Evolutionary conservation across 2,797 vertebrate genomes (phyloP), one percentile per base, ranked within the genome.

Genomic region (Anas bahamensis): DNA sequence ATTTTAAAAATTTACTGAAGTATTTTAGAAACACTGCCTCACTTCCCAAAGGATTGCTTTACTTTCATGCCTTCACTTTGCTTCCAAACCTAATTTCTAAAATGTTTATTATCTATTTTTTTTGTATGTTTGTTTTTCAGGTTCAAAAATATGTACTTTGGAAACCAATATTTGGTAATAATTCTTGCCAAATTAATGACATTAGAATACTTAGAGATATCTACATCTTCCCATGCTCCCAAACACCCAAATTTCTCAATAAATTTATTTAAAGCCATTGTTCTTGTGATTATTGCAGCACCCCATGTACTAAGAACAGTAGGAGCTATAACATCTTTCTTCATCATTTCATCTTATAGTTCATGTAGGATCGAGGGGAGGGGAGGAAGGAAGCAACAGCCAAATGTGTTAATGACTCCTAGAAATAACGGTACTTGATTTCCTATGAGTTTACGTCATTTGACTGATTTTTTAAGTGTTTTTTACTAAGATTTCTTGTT

Each of bases 401-500:
- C 65, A 85, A 88, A 33, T 71, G 29, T 75, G 61, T 63, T 85
- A 90, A 92, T 41, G 70, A 65, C 80, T 37, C 18, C 73, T 75
- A 50, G 66, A 91, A 92, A 89, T 7, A 52, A 11, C 57, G 11
- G 31, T 42, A 64, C 52, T 86, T 86, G 29, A 86, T 86, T 93
- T 93, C 85, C 73, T 92, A 26, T 75, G 73, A 42, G 63, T 71
- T 92, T 94, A 53, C 81, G 29, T 63, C 55, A 39, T 48, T 84
- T 90, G 91, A 90, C 89, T 89, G 88, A 93, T 83, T 63, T 48
- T 86, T 89, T 3, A 73, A 52, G 59, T 81, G 39, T 89, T 81
- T 90, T 92, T 80, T 80, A 39, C 23, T 44, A 72, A 61, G 63
- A 72, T 85, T 69, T 65, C 35, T 77, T 94, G 55, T 87, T 83